Evolutionary conservation across 2,797 vertebrate species (phyloP), one percentile per base, ranked within the genome.

Genomic region (Lateolabrax maculatus): DNA sequence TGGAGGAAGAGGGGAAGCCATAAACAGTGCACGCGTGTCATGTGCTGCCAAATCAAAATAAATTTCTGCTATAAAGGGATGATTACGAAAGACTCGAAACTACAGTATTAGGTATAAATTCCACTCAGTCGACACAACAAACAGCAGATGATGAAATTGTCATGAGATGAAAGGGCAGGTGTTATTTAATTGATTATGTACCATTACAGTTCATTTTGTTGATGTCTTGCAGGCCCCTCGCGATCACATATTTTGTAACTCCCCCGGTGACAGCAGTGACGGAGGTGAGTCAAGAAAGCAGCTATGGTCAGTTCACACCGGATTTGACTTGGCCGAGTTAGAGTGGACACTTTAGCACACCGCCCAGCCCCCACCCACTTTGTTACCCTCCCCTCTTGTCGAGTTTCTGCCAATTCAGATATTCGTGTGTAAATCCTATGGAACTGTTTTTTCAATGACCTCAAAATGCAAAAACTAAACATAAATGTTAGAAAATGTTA

Each of bases 271-370:
- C 56, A 21, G 16, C 37, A n/a, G 39, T 23, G 79, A 83, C 73
- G 76, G 77, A 79, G 79, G 66, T 67, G 77, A 75, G 37, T 25
- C 69, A 41, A 23, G 18, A 60, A 90, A 85, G 89, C 89, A 81
- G 90, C 77, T 19, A 9, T 39, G 44, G 75, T 93, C 87, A 89
- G 92, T 90, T 93, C 62, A 36, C 65, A 49, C 89, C 66, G 76
- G 92, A 92, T 93, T 57, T 36, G 65, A 75, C 84, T 82, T 25
- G 81, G 46, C 51, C 13, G 52, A 66, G 80, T 73, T 60, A 46
- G 76, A 49, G 39, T 3, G 27, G 70, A 83, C 48, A 55, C n/a
- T n/a, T 57, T 60, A 9, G 53, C 23, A 19, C 41, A 21, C 16
- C 23, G 6, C 8, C 25, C 55, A 18, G 18, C 34, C 23, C 18